Evolutionary conservation across 2,113 vertebrate species (phyloP).

Genomic region (Harpagus bidentatus): DNA sequence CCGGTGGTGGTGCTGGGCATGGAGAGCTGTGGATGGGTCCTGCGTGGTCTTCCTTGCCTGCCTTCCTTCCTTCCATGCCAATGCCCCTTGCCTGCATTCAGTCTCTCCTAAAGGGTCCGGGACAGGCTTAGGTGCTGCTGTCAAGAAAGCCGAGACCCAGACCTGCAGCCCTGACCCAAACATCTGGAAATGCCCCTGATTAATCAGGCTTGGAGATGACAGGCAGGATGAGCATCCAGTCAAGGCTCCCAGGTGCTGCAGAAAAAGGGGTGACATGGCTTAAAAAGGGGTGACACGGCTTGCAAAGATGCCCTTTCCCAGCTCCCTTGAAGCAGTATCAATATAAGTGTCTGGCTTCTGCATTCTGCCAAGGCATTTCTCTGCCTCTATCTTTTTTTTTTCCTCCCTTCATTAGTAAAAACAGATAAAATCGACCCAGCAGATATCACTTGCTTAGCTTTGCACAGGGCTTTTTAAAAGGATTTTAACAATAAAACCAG

Average conservation of each 20-base stretch:
- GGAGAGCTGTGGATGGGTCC: not conserved
- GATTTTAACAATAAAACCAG: not conserved
- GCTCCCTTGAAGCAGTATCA: not conserved
- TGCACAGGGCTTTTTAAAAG: not conserved
- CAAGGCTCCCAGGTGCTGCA: not conserved
- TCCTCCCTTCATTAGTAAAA: fast-evolving
- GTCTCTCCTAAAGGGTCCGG: not conserved
- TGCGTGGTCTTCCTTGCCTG: not conserved
- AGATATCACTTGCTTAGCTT: not conserved
- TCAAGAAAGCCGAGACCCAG: not conserved
- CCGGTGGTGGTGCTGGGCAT: not conserved
- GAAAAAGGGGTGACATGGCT: not conserved
- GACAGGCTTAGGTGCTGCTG: not conserved
- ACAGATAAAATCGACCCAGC: not conserved
- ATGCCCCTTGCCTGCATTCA: not conserved
- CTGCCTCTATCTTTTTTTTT: not conserved
- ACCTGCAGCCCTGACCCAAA: not conserved
- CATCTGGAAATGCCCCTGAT: not conserved
- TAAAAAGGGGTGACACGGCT: not conserved
- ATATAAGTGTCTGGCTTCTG: not conserved
- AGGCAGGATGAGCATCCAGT: not conserved
- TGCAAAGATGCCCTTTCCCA: not conserved
- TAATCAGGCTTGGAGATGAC: not conserved
- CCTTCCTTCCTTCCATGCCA: no score
- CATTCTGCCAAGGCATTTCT: not conserved